Conservation (phyloP, 2,888 invertebrate genomes). For the Nezara viridula region DNA sequence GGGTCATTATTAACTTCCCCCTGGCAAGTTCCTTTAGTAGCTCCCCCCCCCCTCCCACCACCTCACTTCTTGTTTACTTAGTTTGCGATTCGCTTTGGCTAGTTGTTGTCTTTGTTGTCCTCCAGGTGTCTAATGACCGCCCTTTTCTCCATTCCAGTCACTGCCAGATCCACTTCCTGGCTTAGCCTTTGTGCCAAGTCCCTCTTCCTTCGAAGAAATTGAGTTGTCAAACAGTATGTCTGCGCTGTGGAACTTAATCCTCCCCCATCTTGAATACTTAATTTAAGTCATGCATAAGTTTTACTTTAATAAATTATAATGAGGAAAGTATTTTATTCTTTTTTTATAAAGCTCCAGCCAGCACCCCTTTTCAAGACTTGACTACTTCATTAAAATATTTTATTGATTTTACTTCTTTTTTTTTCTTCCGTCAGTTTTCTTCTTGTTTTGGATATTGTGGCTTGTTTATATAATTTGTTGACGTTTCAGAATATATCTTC, state of each 20-base stretch:
- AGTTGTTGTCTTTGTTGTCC: slow-evolving; percentile 2
- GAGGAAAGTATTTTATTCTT: too few relatives aligned
- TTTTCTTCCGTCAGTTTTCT: too few relatives aligned
- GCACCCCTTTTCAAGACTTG: too few relatives aligned
- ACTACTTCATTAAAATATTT: too few relatives aligned
- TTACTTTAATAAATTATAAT: too few relatives aligned
- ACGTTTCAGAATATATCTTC: too few relatives aligned
- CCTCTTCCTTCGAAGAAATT: neutral
- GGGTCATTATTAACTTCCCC: neutral
- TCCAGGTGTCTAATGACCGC: neutral
- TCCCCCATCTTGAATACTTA: neutral
- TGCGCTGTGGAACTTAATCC: neutral
- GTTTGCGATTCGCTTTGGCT: slow-evolving; percentile 5
- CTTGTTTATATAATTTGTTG: too few relatives aligned
- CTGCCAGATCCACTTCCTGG: neutral
- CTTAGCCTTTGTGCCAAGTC: neutral
- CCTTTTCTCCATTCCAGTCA: slow-evolving; percentile 1
- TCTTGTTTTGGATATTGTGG: too few relatives aligned
- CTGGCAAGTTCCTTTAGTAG: neutral
- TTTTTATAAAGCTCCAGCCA: too few relatives aligned
- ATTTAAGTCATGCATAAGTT: neutral
- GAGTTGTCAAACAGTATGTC: neutral
- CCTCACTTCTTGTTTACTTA: neutral
- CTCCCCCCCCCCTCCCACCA: too few relatives aligned
- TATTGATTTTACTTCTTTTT: too few relatives aligned